These are phyloP conservation scores for Prochilodus magdalenae DNA, from an alignment of 2,113 vertebrate species.

Conservation along the genomic window DNA sequence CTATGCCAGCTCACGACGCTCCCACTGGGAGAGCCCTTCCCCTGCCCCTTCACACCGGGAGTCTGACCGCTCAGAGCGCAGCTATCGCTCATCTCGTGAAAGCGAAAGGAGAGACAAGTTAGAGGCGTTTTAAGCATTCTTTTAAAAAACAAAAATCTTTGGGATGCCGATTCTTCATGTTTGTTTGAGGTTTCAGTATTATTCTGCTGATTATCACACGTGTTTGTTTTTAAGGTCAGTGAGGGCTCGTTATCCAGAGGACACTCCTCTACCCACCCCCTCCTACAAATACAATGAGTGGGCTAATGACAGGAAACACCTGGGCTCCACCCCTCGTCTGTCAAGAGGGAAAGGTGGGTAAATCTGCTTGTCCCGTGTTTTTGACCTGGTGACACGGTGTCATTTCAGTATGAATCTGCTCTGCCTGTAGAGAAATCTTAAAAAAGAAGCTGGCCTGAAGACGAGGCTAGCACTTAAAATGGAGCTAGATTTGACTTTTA, in stretches of 20 bases:
- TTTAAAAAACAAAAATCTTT: not conserved
- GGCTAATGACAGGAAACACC: constrained; percentile 91
- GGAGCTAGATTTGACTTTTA: too few species aligned
- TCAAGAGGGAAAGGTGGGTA: constrained; percentile 92
- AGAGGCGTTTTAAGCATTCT: constrained; percentile 9
- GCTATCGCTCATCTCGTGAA: constrained; percentile 77
- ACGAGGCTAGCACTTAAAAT: too few species aligned
- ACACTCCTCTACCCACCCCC: constrained; percentile 91
- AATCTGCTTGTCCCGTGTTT: not conserved
- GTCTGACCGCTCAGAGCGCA: constrained; percentile 83
- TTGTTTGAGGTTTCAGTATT: not conserved
- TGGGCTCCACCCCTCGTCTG: constrained; percentile 91
- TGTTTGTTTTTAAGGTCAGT: constrained; percentile 79
- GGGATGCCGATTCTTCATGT: not conserved
- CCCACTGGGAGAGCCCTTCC: constrained; percentile 96
- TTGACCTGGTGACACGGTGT: too few species aligned
- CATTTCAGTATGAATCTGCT: too few species aligned
- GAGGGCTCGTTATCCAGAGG: constrained; percentile 84
- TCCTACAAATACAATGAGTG: constrained; percentile 98
- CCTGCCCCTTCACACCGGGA: constrained; percentile 86
- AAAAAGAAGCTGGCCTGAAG: too few species aligned
- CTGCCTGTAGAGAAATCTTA: too few species aligned
- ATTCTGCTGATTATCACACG: not conserved
- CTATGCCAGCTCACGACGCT: constrained; percentile 80
- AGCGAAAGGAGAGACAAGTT: constrained; percentile 83